These are phyloP conservation scores for Cuculus canorus DNA, from an alignment of 2,797 vertebrate genomes.

Conservation along the genomic window DNA sequence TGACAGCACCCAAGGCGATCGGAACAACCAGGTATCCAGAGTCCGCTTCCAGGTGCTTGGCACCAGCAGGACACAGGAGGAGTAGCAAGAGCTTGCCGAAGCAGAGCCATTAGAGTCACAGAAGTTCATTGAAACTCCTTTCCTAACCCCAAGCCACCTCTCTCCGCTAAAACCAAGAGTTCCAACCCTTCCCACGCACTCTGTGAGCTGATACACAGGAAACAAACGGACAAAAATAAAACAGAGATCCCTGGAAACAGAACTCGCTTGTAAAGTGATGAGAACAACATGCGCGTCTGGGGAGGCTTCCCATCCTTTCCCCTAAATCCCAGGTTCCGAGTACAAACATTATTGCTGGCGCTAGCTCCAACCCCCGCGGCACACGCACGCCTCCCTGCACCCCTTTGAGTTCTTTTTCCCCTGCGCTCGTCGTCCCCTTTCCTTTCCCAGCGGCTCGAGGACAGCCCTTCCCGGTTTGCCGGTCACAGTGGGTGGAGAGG, in stretches of 20 bases:
- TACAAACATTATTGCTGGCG: slow-evolving; percentile 77
- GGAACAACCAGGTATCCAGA: neutral
- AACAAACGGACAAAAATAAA: slow-evolving; percentile 18
- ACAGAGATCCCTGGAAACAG: slow-evolving; percentile 52
- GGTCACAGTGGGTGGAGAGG: slow-evolving; percentile 78
- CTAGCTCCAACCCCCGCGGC: slow-evolving; percentile 68
- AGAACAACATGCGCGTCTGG: slow-evolving; percentile 55
- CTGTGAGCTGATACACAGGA: slow-evolving; percentile 33
- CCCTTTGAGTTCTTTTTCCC: slow-evolving; percentile 20
- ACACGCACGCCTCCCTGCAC: slow-evolving; percentile 47
- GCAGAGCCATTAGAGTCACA: slow-evolving; percentile 15
- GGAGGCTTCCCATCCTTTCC: slow-evolving; percentile 40
- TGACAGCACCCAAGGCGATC: neutral
- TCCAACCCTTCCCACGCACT: slow-evolving; percentile 69
- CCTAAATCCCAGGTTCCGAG: slow-evolving; percentile 64
- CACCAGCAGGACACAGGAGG: slow-evolving; percentile 23
- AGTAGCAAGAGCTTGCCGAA: slow-evolving; percentile 55
- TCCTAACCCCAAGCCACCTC: slow-evolving; percentile 72
- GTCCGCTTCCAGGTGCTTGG: slow-evolving; percentile 9
- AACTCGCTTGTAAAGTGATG: slow-evolving; percentile 66
- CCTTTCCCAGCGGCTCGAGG: slow-evolving; percentile 47
- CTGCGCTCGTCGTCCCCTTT: neutral
- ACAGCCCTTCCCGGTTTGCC: slow-evolving; percentile 70
- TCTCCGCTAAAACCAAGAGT: slow-evolving; percentile 76
- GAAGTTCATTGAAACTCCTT: slow-evolving; percentile 43